A percentile compares a stretch with the other conserved stretches of the same genome.
These are phyloP conservation scores for Loris lydekkerianus DNA, from an alignment of 2,797 vertebrate genomes.

Conservation along the genomic window DNA sequence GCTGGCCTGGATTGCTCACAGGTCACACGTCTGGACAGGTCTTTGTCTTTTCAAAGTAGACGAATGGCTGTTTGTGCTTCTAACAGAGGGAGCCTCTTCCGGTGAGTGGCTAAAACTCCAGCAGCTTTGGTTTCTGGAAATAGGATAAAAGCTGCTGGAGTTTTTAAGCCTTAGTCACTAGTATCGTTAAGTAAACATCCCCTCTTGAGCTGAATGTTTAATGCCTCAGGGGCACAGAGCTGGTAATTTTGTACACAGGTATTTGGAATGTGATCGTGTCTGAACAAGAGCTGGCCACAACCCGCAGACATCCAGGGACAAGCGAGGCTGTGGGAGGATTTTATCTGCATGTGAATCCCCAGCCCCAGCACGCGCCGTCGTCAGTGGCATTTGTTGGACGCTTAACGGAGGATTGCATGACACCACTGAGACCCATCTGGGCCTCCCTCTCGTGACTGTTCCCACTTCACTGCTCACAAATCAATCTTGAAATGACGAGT, in stretches of 20 bases:
- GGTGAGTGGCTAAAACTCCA: not conserved
- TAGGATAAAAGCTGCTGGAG: not conserved
- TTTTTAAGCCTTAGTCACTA: not conserved
- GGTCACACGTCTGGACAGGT: not conserved
- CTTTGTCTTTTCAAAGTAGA: not conserved
- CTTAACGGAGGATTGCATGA: fast-evolving
- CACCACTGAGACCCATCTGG: not conserved
- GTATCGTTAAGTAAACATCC: not conserved
- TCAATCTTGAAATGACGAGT: not conserved
- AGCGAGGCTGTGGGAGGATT: fast-evolving
- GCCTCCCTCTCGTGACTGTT: not conserved
- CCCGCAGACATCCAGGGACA: not conserved
- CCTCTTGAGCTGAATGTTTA: not conserved
- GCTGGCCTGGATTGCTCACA: not conserved
- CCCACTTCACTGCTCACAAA: not conserved
- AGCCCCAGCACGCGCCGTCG: fast-evolving
- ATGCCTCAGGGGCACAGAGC: not conserved
- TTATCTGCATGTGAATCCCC: not conserved
- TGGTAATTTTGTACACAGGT: no score
- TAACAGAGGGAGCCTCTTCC: not conserved
- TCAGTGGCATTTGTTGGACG: not conserved
- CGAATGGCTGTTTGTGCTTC: not conserved
- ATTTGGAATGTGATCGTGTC: not conserved
- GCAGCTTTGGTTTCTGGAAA: not conserved
- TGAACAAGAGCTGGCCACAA: not conserved